phyloP scores from a whole-genome alignment of 2,113 vertebrate genomes.

The Cinclus mexicanus region DNA sequence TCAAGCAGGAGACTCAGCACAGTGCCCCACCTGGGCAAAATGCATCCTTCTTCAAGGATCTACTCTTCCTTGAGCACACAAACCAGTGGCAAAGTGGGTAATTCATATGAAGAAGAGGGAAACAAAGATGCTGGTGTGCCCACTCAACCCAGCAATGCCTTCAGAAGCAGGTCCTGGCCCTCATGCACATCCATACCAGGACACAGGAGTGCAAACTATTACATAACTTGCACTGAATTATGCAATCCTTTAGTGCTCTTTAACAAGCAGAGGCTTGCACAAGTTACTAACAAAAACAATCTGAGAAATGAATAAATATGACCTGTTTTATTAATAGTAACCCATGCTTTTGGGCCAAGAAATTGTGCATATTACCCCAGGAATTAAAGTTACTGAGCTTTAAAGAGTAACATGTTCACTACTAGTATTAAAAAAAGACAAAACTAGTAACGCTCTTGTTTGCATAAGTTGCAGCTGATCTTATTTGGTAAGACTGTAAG shows the following conservation, averaged over 20 bases:
- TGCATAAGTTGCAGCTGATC: conserved; percentile 34
- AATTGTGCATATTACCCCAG: background rate
- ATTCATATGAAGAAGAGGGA: background rate
- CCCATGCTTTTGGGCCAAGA: background rate
- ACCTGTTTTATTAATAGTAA: background rate
- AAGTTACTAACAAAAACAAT: background rate
- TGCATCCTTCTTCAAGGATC: background rate
- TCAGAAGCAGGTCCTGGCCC: background rate
- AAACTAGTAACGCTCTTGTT: conserved; percentile 3
- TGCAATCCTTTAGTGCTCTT: background rate
- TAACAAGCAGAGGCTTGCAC: background rate
- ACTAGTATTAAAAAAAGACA: background rate
- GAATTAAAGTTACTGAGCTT: background rate
- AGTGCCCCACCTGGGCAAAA: background rate
- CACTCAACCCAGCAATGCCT: background rate
- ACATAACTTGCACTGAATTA: background rate
- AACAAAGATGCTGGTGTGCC: background rate
- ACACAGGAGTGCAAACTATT: background rate
- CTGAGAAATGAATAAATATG: background rate
- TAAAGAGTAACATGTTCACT: background rate
- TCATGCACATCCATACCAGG: background rate
- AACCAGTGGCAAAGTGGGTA: background rate
- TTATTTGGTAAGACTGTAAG: conserved; percentile 50
- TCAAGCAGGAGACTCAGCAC: background rate
- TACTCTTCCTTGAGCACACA: background rate